Conservation (phyloP, 37 sponge, comb jelly and placozoan genomes). For the Crambe crambe region DNA sequence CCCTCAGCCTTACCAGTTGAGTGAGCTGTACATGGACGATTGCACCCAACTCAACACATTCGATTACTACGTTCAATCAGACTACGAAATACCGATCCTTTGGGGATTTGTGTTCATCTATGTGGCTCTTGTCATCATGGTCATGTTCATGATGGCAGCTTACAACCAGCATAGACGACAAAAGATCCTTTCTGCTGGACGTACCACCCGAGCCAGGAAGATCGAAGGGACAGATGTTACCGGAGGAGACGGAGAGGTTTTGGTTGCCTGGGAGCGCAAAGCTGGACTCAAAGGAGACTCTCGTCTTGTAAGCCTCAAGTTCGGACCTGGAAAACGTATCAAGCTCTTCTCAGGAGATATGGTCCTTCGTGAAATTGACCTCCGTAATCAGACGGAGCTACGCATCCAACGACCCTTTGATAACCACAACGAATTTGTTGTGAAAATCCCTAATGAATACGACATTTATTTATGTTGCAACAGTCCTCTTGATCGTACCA, state of each 20-base stretch:
- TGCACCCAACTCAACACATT: conserved; percentile 65
- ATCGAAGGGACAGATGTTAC: conserved; percentile 66
- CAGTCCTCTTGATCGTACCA: conserved; percentile 44
- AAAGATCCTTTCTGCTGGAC: conserved; percentile 38
- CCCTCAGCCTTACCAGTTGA: conserved; percentile 88
- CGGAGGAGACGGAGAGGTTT: conserved; percentile 51
- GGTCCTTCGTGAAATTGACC: conserved; percentile 64
- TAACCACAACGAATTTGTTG: conserved; percentile 36
- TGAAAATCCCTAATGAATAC: conserved; percentile 76
- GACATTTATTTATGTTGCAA: conserved; percentile 58
- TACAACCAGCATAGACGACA: conserved; percentile 54
- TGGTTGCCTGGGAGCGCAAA: conserved; percentile 59
- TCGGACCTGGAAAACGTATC: conserved; percentile 64
- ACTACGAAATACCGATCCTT: conserved; percentile 63
- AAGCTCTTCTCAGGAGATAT: conserved; percentile 41
- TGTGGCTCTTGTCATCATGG: conserved; percentile 50
- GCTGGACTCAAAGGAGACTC: conserved; percentile 60
- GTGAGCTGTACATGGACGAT: conserved; percentile 86
- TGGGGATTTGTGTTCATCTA: conserved; percentile 76
- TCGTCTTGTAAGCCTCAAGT: conserved; percentile 67
- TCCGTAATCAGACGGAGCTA: conserved; percentile 50
- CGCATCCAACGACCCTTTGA: conserved; percentile 63
- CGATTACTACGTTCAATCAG: conserved; percentile 73
- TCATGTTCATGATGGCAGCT: conserved; percentile 71
- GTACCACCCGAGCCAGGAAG: conserved; percentile 45